phyloP scores from a whole-genome alignment of 2,888 invertebrate genomes.

The Cantharis flavilabris region DNA sequence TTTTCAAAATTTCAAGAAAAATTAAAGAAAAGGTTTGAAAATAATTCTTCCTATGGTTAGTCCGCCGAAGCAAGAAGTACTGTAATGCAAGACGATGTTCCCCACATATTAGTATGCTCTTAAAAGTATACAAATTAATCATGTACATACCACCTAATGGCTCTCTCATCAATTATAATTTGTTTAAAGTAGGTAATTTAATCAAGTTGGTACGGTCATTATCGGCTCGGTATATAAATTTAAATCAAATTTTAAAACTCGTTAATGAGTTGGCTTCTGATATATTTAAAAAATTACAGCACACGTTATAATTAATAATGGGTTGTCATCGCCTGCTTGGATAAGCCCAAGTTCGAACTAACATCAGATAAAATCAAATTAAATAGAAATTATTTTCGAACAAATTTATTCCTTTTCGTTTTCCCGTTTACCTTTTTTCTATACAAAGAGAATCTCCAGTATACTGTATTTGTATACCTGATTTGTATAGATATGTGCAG shows the following conservation, averaged over 20 bases:
- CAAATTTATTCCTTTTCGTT: background rate
- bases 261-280: constrained; percentile 37
- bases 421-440: background rate
- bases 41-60: too few species aligned
- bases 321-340: constrained; percentile 44
- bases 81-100: background rate
- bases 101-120: background rate
- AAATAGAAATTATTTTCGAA: constrained; percentile 14
- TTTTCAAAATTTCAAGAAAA: too few species aligned
- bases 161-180: background rate
- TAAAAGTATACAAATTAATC: background rate
- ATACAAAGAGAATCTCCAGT: background rate
- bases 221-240: constrained; percentile 10
- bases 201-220: constrained; percentile 3
- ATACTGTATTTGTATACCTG: background rate
- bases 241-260: constrained; percentile 33
- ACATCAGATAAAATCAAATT: constrained; percentile 40
- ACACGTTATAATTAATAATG: constrained; percentile 41
- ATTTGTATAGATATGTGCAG: constrained; percentile 25
- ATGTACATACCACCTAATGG: background rate
- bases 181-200: background rate
- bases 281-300: constrained; percentile 38
- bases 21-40: too few species aligned
- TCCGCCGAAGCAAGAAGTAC: too few species aligned
- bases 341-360: constrained; percentile 37